These are phyloP conservation scores for Saguinus imperator DNA, from an alignment of 2,113 vertebrate genomes.

Conservation along the genomic window DNA sequence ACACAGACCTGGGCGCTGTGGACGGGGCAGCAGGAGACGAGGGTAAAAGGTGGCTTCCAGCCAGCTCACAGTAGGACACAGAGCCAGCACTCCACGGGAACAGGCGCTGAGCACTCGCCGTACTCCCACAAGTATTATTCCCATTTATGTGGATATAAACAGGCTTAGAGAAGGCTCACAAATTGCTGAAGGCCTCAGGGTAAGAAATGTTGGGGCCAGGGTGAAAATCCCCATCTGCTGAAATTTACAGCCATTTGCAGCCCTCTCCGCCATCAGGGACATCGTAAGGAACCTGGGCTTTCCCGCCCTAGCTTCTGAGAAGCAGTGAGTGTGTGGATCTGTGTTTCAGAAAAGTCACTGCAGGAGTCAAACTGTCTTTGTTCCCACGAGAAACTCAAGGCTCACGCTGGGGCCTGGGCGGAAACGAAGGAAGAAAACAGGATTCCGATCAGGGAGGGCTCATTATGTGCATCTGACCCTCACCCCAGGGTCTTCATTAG, in stretches of 20 bases:
- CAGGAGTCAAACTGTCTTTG: not conserved
- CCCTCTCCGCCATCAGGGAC: not conserved
- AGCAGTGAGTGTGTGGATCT: no score
- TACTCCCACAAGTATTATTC: not conserved
- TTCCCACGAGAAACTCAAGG: not conserved
- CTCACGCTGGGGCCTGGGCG: not conserved
- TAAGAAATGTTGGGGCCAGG: accelerated
- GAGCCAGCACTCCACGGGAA: accelerated
- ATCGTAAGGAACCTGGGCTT: not conserved
- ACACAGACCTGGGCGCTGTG: not conserved
- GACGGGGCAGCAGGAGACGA: accelerated
- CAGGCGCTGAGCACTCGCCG: accelerated
- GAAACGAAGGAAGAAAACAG: not conserved
- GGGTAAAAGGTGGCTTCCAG: accelerated
- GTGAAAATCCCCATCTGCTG: not conserved
- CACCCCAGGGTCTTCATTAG: not conserved
- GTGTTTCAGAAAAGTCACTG: no score
- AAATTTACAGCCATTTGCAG: no score
- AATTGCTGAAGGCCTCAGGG: not conserved
- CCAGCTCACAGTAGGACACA: accelerated
- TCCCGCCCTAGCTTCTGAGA: accelerated
- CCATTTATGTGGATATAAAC: not conserved
- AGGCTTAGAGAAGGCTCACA: not conserved
- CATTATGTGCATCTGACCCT: accelerated
- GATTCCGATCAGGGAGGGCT: not conserved